Conservation (phyloP, 1,140 invertebrate species). For the Goniozus legneri region DNA sequence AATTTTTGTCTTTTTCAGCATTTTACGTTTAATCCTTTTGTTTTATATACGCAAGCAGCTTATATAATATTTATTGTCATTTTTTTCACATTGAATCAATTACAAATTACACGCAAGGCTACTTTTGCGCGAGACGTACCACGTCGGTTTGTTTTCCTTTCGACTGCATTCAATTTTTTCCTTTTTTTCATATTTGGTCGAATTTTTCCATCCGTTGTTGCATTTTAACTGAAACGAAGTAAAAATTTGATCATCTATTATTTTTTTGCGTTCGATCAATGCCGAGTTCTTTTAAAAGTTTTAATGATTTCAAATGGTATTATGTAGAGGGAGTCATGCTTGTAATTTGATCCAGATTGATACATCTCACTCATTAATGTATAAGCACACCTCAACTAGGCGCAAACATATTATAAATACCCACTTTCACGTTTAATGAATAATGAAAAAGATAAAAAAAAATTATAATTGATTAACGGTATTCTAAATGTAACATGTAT, state of each 20-base stretch:
- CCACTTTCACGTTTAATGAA: slow-evolving; percentile 12
- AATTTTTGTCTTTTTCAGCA: no score
- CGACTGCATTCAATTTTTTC: no score
- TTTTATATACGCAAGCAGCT: slow-evolving; percentile 21
- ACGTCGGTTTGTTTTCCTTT: not conserved
- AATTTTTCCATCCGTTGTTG: no score
- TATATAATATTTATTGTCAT: slow-evolving; percentile 33
- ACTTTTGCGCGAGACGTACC: no score
- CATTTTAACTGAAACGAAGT: no score
- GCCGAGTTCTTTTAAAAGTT: no score
- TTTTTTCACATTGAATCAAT: slow-evolving; percentile 13
- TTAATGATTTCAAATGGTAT: no score
- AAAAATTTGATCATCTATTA: no score
- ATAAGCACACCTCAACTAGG: slow-evolving; percentile 28
- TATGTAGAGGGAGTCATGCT: slow-evolving; percentile 28
- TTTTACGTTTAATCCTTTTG: no score
- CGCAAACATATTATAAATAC: slow-evolving; percentile 16
- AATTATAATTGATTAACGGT: slow-evolving; percentile 47
- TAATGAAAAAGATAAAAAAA: slow-evolving; percentile 26
- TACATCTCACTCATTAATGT: slow-evolving; percentile 38
- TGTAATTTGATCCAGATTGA: slow-evolving; percentile 29
- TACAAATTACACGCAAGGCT: slow-evolving; percentile 11
- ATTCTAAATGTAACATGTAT: slow-evolving; percentile 54
- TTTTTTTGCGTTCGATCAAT: no score
- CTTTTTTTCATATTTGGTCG: no score